phyloP scores from a whole-genome alignment of 2,113 vertebrate genomes.

The Labeo catla region DNA sequence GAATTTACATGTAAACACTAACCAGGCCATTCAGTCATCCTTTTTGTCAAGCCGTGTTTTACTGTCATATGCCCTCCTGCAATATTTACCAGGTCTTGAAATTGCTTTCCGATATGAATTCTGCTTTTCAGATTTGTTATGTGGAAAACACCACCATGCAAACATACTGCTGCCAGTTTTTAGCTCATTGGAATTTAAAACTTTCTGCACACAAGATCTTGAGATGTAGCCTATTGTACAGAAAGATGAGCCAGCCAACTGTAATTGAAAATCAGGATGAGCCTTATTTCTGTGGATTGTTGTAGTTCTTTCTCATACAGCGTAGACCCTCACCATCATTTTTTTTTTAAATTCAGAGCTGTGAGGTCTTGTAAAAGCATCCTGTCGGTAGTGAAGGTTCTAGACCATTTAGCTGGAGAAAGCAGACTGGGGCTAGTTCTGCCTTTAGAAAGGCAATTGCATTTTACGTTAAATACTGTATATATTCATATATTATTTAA shows the following conservation, averaged over 20 bases:
- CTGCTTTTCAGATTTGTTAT: conserved; percentile 22
- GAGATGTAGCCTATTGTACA: background rate
- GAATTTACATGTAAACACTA: background rate
- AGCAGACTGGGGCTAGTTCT: no score
- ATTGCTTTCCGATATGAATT: background rate
- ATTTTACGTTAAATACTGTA: no score
- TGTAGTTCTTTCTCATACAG: background rate
- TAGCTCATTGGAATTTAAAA: background rate
- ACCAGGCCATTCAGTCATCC: background rate
- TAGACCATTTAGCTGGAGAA: no score
- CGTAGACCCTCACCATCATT: background rate
- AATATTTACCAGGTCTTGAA: conserved; percentile 3
- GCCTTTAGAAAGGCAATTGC: no score
- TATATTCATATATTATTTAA: no score
- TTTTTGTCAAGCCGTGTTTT: background rate
- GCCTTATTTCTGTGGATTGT: background rate
- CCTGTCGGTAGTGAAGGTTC: background rate
- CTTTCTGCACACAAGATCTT: background rate
- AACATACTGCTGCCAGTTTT: background rate
- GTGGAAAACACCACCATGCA: conserved; percentile 13
- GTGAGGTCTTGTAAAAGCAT: background rate
- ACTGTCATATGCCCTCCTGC: background rate
- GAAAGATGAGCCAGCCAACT: background rate
- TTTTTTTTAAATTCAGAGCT: background rate
- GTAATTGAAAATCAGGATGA: background rate